phyloP scores from a whole-genome alignment of 2,888 invertebrate species.

The Eilema depressum region DNA sequence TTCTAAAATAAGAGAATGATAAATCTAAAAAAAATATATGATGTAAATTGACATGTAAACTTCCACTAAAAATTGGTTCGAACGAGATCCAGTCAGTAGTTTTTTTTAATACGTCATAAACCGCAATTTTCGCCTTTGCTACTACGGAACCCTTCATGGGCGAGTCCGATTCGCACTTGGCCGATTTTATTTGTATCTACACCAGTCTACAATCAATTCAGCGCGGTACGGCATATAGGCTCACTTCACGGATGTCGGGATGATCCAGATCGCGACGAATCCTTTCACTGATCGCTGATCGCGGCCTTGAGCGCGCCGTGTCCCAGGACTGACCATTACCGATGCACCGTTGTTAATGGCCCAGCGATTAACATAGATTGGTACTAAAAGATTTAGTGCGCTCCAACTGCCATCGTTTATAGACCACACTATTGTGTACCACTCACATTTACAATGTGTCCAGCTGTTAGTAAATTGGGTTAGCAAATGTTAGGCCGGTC shows the following conservation, averaged over 20 bases:
- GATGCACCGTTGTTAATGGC: slow-evolving; percentile 78
- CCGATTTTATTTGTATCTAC: no score
- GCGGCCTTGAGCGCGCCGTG: slow-evolving; percentile 76
- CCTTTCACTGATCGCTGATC: slow-evolving; percentile 78
- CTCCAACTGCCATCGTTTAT: slow-evolving; percentile 62
- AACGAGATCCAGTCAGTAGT: no score
- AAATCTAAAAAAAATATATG: no score
- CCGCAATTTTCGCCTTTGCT: no score
- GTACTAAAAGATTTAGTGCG: slow-evolving; percentile 74
- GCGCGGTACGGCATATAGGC: slow-evolving; percentile 27
- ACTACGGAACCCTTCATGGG: no score
- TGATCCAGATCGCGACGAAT: slow-evolving; percentile 82
- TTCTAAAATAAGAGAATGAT: no score
- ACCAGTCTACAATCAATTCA: slow-evolving; percentile 12
- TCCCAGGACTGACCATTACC: slow-evolving; percentile 80
- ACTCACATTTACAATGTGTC: slow-evolving; percentile 58
- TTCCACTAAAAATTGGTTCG: no score
- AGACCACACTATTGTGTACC: slow-evolving; percentile 65
- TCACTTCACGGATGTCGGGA: slow-evolving; percentile 65
- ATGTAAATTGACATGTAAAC: no score
- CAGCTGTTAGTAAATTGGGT: slow-evolving; percentile 44
- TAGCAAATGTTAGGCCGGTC: slow-evolving; percentile 64
- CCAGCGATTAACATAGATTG: slow-evolving; percentile 83
- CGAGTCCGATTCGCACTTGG: no score
- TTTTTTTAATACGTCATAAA: no score